Evolutionary conservation across 1,140 invertebrate genomes (phyloP).

Genomic region (Holotrichia oblita): DNA sequence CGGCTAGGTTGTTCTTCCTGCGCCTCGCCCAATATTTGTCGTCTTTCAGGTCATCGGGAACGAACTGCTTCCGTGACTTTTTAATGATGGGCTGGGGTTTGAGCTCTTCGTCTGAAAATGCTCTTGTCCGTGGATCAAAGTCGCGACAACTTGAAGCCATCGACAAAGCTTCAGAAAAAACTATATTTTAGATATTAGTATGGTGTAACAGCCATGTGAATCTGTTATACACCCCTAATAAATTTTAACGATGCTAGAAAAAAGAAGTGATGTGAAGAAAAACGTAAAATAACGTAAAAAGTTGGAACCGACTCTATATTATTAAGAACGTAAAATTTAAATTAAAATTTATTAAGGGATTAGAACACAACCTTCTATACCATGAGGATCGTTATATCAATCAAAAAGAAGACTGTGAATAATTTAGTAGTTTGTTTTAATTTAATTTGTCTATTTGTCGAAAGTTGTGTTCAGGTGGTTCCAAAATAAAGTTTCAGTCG

Average conservation of each 20-base stretch:
- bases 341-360: slow-evolving; percentile 42
- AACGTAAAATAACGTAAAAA: background rate
- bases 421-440: background rate
- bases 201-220: slow-evolving; percentile 48
- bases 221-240: slow-evolving; percentile 37
- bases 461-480: slow-evolving; percentile 15
- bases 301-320: slow-evolving; percentile 1
- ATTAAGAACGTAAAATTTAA: background rate
- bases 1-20: slow-evolving; percentile 98
- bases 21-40: slow-evolving; percentile 97
- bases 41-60: slow-evolving; percentile 95
- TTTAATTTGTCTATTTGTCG: background rate
- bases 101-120: slow-evolving; percentile 94
- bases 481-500: background rate
- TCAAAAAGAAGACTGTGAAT: background rate
- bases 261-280: background rate
- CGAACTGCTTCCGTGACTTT: slow-evolving; percentile 97
- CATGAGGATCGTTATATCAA: background rate
- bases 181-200: slow-evolving; percentile 62
- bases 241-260: slow-evolving; percentile 29
- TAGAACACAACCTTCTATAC: slow-evolving; percentile 12
- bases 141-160: slow-evolving; percentile 88
- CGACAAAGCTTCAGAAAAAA: slow-evolving; percentile 76
- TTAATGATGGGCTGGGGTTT: slow-evolving; percentile 98
- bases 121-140: slow-evolving; percentile 87